phyloP scores from a whole-genome alignment of 2,888 invertebrate genomes.

The Drosophila siamana region DNA sequence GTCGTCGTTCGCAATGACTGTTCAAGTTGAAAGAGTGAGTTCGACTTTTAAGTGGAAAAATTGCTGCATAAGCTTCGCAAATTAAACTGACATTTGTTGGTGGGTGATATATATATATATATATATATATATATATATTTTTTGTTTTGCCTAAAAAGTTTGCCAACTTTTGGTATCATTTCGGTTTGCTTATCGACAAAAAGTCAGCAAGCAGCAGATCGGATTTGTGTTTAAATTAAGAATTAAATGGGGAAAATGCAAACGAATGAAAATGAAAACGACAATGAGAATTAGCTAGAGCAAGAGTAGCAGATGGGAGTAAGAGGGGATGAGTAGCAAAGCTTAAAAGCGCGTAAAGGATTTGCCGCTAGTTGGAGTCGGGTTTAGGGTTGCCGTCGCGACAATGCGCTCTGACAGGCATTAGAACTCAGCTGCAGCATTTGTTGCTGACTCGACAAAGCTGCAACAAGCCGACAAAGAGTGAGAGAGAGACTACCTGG shows the following conservation, averaged over 20 bases:
- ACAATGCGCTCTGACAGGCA: constrained; percentile 73
- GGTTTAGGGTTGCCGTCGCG: constrained; percentile 45
- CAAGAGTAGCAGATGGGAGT: constrained; percentile 25
- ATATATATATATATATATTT: too few species aligned
- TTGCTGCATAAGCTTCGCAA: constrained; percentile 28
- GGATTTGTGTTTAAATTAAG: constrained; percentile 76
- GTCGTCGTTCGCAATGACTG: background rate
- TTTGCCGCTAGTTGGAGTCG: constrained; percentile 47
- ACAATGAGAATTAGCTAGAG: constrained; percentile 37
- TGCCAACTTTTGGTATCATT: constrained; percentile 67
- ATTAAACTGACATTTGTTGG: constrained; percentile 29
- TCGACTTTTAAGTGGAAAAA: constrained; percentile 12
- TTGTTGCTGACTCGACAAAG: constrained; percentile 61
- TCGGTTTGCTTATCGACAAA: constrained; percentile 68
- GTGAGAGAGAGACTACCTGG: constrained; percentile 34
- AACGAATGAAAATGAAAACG: constrained; percentile 39
- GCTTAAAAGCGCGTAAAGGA: constrained; percentile 58
- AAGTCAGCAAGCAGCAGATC: constrained; percentile 74
- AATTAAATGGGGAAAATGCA: constrained; percentile 50
- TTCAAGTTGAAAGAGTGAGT: constrained; percentile 5
- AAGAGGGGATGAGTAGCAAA: constrained; percentile 26
- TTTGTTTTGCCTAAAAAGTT: constrained; percentile 33
- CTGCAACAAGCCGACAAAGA: constrained; percentile 41
- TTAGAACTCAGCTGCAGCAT: constrained; percentile 53
- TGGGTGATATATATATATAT: too few species aligned